A percentile compares a stretch with the other conserved stretches of the same genome.
Conservation (phyloP, 2,797 vertebrate species). For the Sebastolobus alascanus region DNA sequence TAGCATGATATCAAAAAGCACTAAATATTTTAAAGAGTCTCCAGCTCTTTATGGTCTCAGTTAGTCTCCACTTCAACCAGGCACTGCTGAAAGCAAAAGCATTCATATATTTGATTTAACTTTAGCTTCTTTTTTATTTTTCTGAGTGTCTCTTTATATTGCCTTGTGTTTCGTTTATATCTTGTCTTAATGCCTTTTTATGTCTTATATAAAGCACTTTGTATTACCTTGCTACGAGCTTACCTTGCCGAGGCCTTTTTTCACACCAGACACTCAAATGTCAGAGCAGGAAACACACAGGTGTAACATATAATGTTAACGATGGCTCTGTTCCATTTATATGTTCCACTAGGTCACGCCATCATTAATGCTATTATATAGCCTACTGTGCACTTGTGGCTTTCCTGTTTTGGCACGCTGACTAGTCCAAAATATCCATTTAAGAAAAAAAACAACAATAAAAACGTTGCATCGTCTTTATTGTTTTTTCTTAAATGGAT, state of each 20-base stretch:
- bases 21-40: not conserved
- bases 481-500: not conserved
- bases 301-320: not conserved
- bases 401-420: not conserved
- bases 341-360: not conserved
- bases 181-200: not conserved
- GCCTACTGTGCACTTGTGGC: rapidly evolving
- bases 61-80: not conserved
- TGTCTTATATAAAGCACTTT: not conserved
- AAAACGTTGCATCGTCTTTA: not conserved
- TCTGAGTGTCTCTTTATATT: not conserved
- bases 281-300: not conserved
- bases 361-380: not conserved
- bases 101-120: not conserved
- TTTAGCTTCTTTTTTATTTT: not conserved
- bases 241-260: not conserved
- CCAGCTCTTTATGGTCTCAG: not conserved
- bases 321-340: not conserved
- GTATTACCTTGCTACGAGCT: not conserved
- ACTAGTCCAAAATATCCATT: not conserved
- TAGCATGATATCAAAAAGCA: not conserved
- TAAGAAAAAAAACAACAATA: not conserved
- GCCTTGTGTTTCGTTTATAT: not conserved
- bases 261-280: not conserved
- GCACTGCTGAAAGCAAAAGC: not conserved